phyloP scores from a whole-genome alignment of 2,888 invertebrate genomes.

The Sminthurinus aureus region DNA sequence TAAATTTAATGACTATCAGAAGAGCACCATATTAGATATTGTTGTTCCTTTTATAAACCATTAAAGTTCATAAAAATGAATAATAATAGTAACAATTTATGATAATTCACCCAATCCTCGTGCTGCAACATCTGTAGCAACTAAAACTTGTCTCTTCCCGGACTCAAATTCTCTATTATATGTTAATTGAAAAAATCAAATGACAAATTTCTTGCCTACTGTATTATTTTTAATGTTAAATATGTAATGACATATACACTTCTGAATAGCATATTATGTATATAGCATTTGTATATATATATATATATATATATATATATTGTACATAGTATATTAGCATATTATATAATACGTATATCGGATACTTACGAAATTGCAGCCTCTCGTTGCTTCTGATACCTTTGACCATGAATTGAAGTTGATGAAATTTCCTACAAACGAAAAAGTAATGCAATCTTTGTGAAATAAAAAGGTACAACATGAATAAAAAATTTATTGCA shows the following conservation, averaged over 20 bases:
- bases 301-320: no score
- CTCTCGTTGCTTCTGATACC: constrained; percentile 70
- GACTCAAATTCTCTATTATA: constrained; percentile 74
- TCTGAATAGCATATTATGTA: background rate
- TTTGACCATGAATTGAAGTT: constrained; percentile 62
- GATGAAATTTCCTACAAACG: constrained; percentile 36
- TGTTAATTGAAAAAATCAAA: background rate
- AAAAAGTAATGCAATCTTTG: constrained; percentile 2
- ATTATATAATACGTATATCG: no score
- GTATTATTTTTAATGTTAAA: background rate
- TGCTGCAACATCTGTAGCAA: constrained; percentile 95
- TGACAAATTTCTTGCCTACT: background rate
- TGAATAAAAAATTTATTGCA: background rate
- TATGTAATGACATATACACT: background rate
- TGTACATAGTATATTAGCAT: no score
- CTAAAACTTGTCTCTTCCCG: constrained; percentile 79
- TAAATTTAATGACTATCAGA: background rate
- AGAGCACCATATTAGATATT: no score
- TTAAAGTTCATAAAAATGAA: no score
- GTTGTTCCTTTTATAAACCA: no score
- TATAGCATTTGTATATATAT: no score
- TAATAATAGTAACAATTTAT: constrained; percentile 59
- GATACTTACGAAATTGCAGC: constrained; percentile 66
- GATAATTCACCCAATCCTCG: constrained; percentile 76
- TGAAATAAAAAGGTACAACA: background rate